A percentile compares a stretch with the other conserved stretches of the same genome.
Conservation (phyloP, 2,888 invertebrate genomes). For the Diogma glabrata region DNA sequence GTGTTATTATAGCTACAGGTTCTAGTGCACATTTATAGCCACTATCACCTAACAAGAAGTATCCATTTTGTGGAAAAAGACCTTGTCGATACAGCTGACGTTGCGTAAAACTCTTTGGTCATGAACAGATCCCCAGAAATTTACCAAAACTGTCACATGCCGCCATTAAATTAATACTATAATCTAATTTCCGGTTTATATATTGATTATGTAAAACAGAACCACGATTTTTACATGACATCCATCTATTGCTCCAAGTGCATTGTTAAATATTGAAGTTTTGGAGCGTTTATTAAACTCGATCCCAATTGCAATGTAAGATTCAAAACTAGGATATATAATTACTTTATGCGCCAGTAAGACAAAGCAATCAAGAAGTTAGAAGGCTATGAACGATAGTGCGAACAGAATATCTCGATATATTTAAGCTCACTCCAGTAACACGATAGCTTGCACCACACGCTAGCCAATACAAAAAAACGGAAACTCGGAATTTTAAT, state of each 20-base stretch:
- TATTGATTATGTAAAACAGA: background rate
- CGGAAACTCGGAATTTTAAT: background rate
- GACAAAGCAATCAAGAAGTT: no score
- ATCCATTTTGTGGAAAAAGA: background rate
- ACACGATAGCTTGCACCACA: background rate
- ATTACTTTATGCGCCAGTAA: background rate
- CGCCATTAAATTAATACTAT: background rate
- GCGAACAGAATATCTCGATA: background rate
- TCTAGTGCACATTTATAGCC: background rate
- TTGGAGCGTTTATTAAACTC: background rate
- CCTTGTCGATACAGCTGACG: background rate
- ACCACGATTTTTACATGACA: background rate
- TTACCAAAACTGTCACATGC: background rate
- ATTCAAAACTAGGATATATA: background rate
- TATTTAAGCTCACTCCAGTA: background rate
- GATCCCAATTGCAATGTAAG: background rate
- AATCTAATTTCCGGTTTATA: background rate
- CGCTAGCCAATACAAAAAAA: background rate
- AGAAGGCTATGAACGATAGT: no score
- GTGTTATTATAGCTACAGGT: background rate
- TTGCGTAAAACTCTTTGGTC: no score
- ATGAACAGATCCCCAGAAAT: no score
- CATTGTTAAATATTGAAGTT: background rate
- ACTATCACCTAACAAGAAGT: background rate
- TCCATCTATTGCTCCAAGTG: no score